Base-by-base conservation (phyloP, 2,888 invertebrate species). In the Macrophya alboannulata region DNA sequence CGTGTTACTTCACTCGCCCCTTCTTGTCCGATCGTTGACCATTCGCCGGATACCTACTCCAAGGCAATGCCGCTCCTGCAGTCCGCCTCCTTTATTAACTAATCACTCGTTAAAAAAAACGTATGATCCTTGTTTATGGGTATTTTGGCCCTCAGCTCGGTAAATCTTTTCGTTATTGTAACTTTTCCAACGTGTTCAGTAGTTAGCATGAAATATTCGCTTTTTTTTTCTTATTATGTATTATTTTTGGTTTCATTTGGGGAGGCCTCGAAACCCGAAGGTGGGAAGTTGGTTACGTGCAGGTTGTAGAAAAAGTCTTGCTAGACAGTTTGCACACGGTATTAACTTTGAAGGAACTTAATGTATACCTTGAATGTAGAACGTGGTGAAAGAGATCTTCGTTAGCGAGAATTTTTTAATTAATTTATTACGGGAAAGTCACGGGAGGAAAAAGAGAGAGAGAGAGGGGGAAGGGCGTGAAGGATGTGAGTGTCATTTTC, bases 401-500 rank as follows among this genome's bases (percentile, higher is more conserved):
- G 62, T 81, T 81, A 81, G 21, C 62, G 62, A 17, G 81, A 62
- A 62, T 81, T 40, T 81, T 81, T 81, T 81, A 59, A 81, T 81
- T 81, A 81, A 81, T 81, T 81, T 81, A 81, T 81, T 81, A 81
- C 81, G 84, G 43, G 25, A 83, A 71, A 77, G 82, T 15, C 45
- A 85, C 86, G 83, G 72, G 85, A 85, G 62, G 82, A 9, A 5
- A 21, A 51, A 65, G 51, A 74, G 84, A 85, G 86, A 68, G 85
- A 82, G 85, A 85, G 84, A 82, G 84, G 86, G 82, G 85, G 84
- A 84, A 82, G 86, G 85, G 86, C 84, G 86, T 77, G 77, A 48
- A 17, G 77, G 68, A 68, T 68, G 68, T 43, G 77, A 77, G 51
- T 40, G 77, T 55, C 77, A 77, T 48, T 77, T 77, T 31, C 15